Percentiles rank a stretch among this genome's conserved stretches.
phyloP scores from a whole-genome alignment of 2,888 invertebrate genomes.

The Limnephilus lunatus region DNA sequence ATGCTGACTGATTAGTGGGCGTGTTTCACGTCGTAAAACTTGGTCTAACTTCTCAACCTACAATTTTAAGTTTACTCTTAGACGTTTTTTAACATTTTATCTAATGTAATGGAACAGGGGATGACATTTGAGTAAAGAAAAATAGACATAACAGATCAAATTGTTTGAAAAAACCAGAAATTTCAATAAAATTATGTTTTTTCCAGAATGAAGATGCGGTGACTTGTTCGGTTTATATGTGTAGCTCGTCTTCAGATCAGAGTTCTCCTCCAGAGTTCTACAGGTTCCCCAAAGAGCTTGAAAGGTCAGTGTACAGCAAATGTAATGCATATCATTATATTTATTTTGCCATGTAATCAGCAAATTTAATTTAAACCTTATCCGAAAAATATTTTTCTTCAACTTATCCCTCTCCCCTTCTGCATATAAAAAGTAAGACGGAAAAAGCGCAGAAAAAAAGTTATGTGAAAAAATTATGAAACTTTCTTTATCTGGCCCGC shows the following conservation, averaged over 20 bases:
- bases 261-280: conserved; percentile 46
- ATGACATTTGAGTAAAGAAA: neutral
- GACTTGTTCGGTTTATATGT: conserved; percentile 50
- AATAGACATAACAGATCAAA: neutral
- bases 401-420: too few relatives aligned
- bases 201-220: conserved; percentile 86
- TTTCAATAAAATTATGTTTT: neutral
- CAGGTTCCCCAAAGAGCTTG: conserved; percentile 52
- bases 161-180: neutral
- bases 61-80: neutral
- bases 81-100: neutral
- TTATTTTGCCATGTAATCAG: neutral
- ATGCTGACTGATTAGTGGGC: neutral
- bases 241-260: conserved; percentile 23
- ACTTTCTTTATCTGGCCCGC: too few relatives aligned
- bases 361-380: neutral
- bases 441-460: too few relatives aligned
- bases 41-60: neutral
- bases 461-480: too few relatives aligned
- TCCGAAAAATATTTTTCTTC: too few relatives aligned
- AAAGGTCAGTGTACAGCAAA: conserved; percentile 24
- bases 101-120: neutral
- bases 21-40: neutral
- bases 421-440: too few relatives aligned
- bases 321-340: neutral